Evolutionary conservation across 2,113 vertebrate species (phyloP).

Genomic region (Gnathonemus longibarbis): DNA sequence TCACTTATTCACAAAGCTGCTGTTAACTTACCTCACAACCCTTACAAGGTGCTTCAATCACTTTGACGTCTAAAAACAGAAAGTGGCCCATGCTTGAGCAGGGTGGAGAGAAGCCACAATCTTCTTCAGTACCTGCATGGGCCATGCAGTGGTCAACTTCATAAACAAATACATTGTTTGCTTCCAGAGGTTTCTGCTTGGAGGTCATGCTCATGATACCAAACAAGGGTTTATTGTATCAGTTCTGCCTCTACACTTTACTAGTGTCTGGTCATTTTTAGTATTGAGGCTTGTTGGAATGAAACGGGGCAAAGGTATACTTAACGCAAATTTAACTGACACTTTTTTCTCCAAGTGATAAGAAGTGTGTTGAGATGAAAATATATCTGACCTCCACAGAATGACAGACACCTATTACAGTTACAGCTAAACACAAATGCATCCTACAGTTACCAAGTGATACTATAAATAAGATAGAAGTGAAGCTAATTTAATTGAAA

Average conservation of each 20-base stretch:
- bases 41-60: neutral
- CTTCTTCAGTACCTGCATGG: neutral
- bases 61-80: conserved; percentile 5
- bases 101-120: neutral
- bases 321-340: conserved; percentile 1
- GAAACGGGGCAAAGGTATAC: neutral
- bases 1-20: neutral
- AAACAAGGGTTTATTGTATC: neutral
- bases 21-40: neutral
- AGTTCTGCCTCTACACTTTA: neutral
- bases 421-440: neutral
- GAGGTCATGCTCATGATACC: neutral
- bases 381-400: neutral
- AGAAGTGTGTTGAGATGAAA: neutral
- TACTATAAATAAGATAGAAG: neutral
- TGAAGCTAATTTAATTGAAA: too few species aligned
- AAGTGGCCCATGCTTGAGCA: neutral
- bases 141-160: neutral
- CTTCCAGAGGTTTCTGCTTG: neutral
- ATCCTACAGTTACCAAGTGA: neutral
- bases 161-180: neutral
- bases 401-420: neutral
- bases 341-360: too few species aligned
- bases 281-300: neutral
- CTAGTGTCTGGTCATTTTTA: neutral